These are phyloP conservation scores for Muscicapa adusta DNA, from an alignment of 2,113 vertebrate genomes.

Conservation along the genomic window DNA sequence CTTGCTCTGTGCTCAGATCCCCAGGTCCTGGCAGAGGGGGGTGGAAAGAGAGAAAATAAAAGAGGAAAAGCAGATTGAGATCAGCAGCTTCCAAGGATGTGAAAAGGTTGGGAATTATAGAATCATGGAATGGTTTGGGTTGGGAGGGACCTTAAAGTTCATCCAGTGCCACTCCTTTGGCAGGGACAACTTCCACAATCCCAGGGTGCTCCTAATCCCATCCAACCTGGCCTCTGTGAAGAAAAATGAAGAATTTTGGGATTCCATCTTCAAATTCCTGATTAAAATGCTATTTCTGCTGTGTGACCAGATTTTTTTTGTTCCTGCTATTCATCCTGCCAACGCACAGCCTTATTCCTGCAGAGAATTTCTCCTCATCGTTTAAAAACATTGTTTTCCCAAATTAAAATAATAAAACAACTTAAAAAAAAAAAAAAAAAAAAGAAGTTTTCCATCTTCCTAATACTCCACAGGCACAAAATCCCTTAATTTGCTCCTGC, in stretches of 20 bases:
- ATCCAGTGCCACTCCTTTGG: neutral
- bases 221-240: accelerated
- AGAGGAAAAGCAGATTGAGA: neutral
- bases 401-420: neutral
- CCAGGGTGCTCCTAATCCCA: neutral
- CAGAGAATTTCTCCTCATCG: accelerated
- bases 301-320: neutral
- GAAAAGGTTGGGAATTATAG: accelerated
- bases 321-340: neutral
- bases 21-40: too few species aligned
- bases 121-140: neutral
- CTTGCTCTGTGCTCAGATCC: neutral
- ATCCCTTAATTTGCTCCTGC: neutral
- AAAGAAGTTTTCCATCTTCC: neutral
- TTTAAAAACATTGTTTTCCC: neutral
- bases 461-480: neutral
- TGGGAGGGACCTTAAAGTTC: neutral
- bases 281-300: neutral
- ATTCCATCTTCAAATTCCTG: neutral
- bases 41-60: neutral
- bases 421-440: neutral
- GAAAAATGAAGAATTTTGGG: neutral
- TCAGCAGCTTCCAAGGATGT: too few species aligned
- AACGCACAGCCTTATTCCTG: neutral
- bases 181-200: accelerated